phyloP scores from a whole-genome alignment of 2,888 invertebrate genomes.

The Nowickia ferox region DNA sequence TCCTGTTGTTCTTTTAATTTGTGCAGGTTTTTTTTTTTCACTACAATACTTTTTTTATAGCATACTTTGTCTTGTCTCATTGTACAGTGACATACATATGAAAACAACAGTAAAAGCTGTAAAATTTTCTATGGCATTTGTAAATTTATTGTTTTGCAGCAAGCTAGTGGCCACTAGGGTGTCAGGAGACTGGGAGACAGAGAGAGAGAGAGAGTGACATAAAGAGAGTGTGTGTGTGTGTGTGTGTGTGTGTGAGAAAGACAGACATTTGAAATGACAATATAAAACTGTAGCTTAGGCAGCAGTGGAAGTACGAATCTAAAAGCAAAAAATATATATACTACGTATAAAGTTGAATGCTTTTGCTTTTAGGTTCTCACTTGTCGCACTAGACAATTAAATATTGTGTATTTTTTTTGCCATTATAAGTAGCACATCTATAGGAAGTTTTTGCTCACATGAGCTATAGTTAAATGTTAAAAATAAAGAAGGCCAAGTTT shows the following conservation, averaged over 20 bases:
- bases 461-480: slow-evolving; percentile 6
- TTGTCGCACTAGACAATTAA: slow-evolving; percentile 63
- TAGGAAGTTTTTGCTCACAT: slow-evolving; percentile 37
- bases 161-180: slow-evolving; percentile 25
- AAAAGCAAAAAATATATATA: slow-evolving; percentile 17
- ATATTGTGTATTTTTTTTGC: slow-evolving; percentile 16
- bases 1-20: slow-evolving; percentile 51
- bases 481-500: slow-evolving; percentile 64
- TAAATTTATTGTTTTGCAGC: slow-evolving; percentile 55
- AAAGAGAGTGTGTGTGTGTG: too few species aligned
- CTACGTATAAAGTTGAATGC: slow-evolving; percentile 36
- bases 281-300: neutral
- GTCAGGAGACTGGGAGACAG: neutral
- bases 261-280: slow-evolving; percentile 18
- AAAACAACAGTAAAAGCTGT: slow-evolving; percentile 24
- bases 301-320: slow-evolving; percentile 21
- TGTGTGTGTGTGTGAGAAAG: neutral
- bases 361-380: slow-evolving; percentile 66
- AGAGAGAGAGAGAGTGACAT: neutral
- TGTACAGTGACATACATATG: slow-evolving; percentile 51
- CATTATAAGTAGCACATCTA: slow-evolving; percentile 34
- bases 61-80: slow-evolving; percentile 59
- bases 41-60: slow-evolving; percentile 28
- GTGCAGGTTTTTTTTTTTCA: slow-evolving; percentile 6
- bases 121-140: slow-evolving; percentile 43